Evolutionary conservation across 2,113 vertebrate genomes (phyloP).

Genomic region (Solea solea): DNA sequence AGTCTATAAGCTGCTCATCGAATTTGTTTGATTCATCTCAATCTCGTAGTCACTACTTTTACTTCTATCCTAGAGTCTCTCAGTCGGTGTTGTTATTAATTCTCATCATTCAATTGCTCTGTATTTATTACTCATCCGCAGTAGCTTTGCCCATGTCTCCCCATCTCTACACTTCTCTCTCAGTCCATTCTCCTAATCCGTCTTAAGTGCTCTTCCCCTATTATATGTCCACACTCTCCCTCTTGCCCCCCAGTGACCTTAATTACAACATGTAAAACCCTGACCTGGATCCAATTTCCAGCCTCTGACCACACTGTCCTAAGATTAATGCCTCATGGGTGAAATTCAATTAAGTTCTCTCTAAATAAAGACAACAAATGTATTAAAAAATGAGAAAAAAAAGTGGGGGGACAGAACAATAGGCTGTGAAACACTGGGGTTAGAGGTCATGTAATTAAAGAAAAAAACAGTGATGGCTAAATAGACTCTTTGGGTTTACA

Average conservation of each 20-base stretch:
- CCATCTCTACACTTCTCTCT: not conserved
- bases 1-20: not conserved
- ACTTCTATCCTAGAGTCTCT: not conserved
- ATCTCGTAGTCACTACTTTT: not conserved
- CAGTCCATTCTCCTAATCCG: not conserved
- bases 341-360: slow-evolving; percentile 76
- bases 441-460: slow-evolving; percentile 3
- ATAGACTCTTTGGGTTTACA: not conserved
- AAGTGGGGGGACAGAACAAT: slow-evolving; percentile 28
- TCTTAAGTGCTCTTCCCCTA: not conserved
- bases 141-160: not conserved
- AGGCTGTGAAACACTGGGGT: not conserved
- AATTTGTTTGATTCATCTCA: not conserved
- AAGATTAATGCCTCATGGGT: slow-evolving; percentile 67
- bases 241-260: slow-evolving; percentile 63
- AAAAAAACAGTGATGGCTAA: not conserved
- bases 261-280: slow-evolving; percentile 79
- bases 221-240: slow-evolving; percentile 6
- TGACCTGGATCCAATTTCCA: slow-evolving; percentile 74
- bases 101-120: not conserved
- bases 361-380: slow-evolving; percentile 46
- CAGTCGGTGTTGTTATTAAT: not conserved
- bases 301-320: slow-evolving; percentile 43
- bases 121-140: not conserved
- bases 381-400: not conserved